These are phyloP conservation scores for Serinus canaria DNA, from an alignment of 2,113 vertebrate species.

Conservation along the genomic window DNA sequence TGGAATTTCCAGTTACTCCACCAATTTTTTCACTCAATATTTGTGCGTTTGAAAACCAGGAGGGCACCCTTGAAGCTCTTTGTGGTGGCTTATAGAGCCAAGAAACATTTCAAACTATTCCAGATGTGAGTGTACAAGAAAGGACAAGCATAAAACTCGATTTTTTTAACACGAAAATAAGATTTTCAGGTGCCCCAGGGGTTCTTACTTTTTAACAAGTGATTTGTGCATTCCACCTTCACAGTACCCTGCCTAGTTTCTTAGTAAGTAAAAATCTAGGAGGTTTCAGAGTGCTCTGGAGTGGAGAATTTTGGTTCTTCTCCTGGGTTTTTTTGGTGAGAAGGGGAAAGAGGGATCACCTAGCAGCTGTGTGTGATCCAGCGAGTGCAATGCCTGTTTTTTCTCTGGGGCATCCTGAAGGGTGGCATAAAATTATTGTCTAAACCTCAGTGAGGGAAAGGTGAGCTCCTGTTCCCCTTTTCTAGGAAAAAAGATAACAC, in stretches of 20 bases:
- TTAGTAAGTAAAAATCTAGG: background rate
- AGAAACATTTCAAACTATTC: background rate
- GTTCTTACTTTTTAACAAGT: background rate
- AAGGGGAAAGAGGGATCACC: background rate
- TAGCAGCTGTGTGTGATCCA: background rate
- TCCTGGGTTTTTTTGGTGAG: background rate
- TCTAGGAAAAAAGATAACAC: background rate
- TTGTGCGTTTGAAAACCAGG: background rate
- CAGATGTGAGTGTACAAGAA: background rate
- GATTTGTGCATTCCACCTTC: background rate
- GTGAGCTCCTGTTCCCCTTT: background rate
- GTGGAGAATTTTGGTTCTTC: background rate
- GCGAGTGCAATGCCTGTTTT: background rate
- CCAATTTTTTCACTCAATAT: background rate
- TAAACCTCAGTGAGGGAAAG: background rate
- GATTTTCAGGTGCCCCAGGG: background rate
- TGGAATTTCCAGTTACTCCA: background rate
- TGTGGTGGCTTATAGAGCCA: background rate
- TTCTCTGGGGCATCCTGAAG: background rate
- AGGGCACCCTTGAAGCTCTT: background rate
- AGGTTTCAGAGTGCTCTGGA: background rate
- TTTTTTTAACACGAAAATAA: background rate
- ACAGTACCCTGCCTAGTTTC: background rate
- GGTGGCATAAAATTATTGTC: background rate
- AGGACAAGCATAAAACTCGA: accelerated